Conservation (phyloP, 2,113 vertebrate genomes). For the Bucco capensis region DNA sequence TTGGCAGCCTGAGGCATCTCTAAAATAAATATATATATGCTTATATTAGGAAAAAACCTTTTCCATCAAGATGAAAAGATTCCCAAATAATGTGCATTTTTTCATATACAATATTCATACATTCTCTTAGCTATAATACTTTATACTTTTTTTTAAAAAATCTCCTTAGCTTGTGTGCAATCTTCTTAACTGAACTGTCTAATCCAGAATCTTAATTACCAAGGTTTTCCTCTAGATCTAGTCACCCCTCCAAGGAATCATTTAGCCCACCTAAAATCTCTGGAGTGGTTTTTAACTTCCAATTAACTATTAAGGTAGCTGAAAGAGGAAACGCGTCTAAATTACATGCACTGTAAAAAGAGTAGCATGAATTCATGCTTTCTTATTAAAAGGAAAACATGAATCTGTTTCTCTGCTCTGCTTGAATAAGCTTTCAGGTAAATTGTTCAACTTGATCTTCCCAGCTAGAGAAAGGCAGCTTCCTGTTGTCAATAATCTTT, state of each 20-base stretch:
- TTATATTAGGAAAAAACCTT: background rate
- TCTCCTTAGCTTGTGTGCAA: background rate
- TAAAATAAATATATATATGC: background rate
- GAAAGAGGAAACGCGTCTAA: background rate
- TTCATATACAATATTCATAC: background rate
- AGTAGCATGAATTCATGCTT: background rate
- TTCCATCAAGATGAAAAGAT: background rate
- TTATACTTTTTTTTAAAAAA: background rate
- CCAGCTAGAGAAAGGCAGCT: background rate
- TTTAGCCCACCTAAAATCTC: background rate
- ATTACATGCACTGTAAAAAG: background rate
- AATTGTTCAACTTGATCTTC: background rate
- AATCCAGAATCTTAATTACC: background rate
- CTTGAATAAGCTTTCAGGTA: background rate
- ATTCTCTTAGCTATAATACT: background rate
- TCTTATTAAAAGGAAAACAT: background rate
- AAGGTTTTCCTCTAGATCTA: background rate
- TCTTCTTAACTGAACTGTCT: background rate
- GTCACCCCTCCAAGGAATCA: background rate
- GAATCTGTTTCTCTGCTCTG: background rate
- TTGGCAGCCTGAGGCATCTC: background rate
- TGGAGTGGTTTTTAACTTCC: background rate
- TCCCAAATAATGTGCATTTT: background rate
- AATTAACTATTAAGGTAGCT: background rate
- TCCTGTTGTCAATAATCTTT: background rate